Conservation (phyloP, 2,888 invertebrate genomes). For the Quadroppia sp. region DNA sequence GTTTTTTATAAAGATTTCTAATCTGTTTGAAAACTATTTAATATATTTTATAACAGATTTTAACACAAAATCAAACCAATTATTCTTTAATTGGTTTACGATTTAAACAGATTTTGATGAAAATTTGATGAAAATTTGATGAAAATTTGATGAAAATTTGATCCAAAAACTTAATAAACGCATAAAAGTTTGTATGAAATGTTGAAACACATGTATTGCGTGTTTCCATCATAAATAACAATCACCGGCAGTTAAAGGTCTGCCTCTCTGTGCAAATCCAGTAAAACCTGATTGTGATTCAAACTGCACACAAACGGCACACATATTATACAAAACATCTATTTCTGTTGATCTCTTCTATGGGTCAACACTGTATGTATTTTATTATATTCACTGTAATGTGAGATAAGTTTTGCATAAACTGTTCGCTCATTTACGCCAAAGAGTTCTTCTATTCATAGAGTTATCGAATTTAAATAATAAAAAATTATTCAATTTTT, state of each 20-base stretch:
- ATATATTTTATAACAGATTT: too few species aligned
- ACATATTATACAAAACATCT: neutral
- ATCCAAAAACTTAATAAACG: too few species aligned
- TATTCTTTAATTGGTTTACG: too few species aligned
- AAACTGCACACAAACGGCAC: neutral
- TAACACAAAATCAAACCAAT: too few species aligned
- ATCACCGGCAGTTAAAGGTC: neutral
- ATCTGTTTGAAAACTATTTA: too few species aligned
- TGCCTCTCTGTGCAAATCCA: neutral
- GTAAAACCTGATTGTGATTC: constrained; percentile 27
- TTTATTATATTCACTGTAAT: neutral
- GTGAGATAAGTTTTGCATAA: neutral
- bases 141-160: too few species aligned
- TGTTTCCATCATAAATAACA: neutral
- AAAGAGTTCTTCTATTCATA: too few species aligned
- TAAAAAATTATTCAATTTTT: neutral
- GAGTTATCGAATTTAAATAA: neutral
- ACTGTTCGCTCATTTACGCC: neutral
- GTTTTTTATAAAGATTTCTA: too few species aligned
- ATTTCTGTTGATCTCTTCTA: neutral
- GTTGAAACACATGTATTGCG: neutral
- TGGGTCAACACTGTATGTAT: neutral
- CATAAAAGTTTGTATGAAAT: constrained; percentile 47
- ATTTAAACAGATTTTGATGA: too few species aligned
- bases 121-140: too few species aligned